These are phyloP conservation scores for Pseudorhombus dupliciocellatus DNA, from an alignment of 2,113 vertebrate species.

Conservation along the genomic window DNA sequence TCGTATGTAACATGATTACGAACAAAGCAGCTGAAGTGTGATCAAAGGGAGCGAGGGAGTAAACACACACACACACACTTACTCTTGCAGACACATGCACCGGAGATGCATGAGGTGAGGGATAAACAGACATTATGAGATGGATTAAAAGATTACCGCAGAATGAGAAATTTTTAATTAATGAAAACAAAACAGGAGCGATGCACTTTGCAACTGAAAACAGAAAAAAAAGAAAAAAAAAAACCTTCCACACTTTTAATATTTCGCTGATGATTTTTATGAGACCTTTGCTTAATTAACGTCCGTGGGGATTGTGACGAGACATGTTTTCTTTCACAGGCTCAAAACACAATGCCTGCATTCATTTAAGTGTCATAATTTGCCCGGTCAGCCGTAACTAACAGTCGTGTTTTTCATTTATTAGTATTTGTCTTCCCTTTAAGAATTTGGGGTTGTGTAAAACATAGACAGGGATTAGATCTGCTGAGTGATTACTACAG, in stretches of 20 bases:
- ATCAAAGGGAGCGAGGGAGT: slow-evolving; percentile 41
- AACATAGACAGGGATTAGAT: too few species aligned
- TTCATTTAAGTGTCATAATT: slow-evolving; percentile 37
- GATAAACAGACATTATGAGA: slow-evolving; percentile 53
- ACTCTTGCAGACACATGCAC: slow-evolving; percentile 5
- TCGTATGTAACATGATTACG: slow-evolving; percentile 55
- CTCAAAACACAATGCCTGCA: slow-evolving; percentile 13
- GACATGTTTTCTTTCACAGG: neutral
- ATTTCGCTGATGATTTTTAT: slow-evolving; percentile 9
- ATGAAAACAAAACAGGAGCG: slow-evolving; percentile 43
- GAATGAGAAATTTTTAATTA: slow-evolving; percentile 29
- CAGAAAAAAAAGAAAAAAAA: neutral
- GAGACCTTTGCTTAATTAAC: slow-evolving; percentile 16
- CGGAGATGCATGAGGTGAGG: slow-evolving; percentile 43
- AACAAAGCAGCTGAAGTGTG: slow-evolving; percentile 47
- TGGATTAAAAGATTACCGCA: slow-evolving; percentile 55
- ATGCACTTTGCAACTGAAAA: neutral
- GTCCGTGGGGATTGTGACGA: slow-evolving; percentile 4
- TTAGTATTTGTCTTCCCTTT: neutral
- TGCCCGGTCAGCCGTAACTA: slow-evolving; percentile 40
- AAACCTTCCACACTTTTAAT: neutral
- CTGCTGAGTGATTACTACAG: too few species aligned
- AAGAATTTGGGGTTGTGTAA: slow-evolving; percentile 5
- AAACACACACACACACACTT: slow-evolving; percentile 12
- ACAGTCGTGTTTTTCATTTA: neutral